Evolutionary conservation across 2,797 vertebrate genomes (phyloP), one percentile per base, ranked within the genome.

Genomic region (Ctenochaetus hawaiiensis): DNA sequence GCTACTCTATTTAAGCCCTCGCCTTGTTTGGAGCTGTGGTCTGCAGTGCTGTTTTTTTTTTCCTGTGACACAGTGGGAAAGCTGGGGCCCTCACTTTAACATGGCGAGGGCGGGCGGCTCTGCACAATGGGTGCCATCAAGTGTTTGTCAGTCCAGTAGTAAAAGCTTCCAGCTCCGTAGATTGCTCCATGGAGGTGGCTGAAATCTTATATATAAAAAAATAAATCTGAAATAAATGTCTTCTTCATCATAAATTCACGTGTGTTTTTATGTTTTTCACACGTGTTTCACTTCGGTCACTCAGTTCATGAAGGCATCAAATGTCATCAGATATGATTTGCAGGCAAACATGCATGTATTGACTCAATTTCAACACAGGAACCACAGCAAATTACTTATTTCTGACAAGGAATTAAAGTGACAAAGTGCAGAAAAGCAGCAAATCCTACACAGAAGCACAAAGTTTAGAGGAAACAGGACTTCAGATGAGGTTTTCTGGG

Each of bases 1-100:
- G 83, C 75, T 77, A 61, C 76, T 54, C 87, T 69, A 66, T 78
- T 62, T 88, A 87, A 90, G 86, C 84, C 66, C 48, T 61, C 1
- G 61, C 56, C 73, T 68, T 13, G 54, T 62, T 78, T 79, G 84
- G 75, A 75, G 72, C 84, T 53, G 58, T 39, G 17, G 30, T 56
- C 56, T 62, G 51, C 74, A 39, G 16, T 8, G 56, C 26, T 26
- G 26, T 45, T 61, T 4, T 9, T 39, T 54, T 65, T 22, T n/a
- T 14, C 8, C 11, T 45, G 52, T 47, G 59, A 52, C 64, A 76
- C 62, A 61, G 59, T 70, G 63, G 53, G 67, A 26, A 61, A 72
- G 23, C 51, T 34, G 60, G 58, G 20, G 26, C 26, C 43, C 58
- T 30, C 0, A n/a, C 23, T 65, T 67, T 47, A 45, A 53, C 73